Evolutionary conservation across 1,140 invertebrate species (phyloP).

Genomic region (Halotydeus destructor): DNA sequence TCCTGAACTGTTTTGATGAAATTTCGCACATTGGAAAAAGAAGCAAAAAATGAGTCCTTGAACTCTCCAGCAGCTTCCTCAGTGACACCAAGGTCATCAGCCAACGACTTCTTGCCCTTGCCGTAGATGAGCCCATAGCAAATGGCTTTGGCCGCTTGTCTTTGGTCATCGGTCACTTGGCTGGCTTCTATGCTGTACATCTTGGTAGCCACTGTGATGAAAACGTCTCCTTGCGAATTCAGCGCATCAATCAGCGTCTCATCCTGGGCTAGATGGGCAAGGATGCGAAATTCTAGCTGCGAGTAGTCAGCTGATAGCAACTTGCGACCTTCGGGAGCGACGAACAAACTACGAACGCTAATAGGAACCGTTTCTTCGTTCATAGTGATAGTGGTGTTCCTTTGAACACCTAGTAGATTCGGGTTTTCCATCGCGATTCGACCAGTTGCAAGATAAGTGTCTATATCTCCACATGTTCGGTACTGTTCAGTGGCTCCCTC

Average conservation of each 20-base stretch:
- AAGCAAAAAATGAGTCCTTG: constrained; percentile 43
- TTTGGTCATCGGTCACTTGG: constrained; percentile 43
- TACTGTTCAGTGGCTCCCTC: not conserved
- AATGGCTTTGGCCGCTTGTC: constrained; percentile 65
- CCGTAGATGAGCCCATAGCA: constrained; percentile 96
- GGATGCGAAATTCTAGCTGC: constrained; percentile 76
- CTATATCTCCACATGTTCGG: not conserved
- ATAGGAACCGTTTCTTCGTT: constrained; percentile 1
- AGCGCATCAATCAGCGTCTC: constrained; percentile 43
- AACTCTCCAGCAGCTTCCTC: constrained; percentile 57
- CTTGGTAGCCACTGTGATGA: constrained; percentile 57
- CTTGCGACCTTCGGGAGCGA: constrained; percentile 22
- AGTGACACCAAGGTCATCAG: constrained; percentile 51
- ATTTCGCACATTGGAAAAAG: constrained; percentile 27
- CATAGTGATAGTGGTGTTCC: constrained; percentile 40
- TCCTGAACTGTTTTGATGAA: constrained; percentile 45
- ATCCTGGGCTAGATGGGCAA: constrained; percentile 75
- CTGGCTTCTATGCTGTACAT: constrained; percentile 45
- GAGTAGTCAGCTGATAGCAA: constrained; percentile 84
- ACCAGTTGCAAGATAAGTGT: constrained; percentile 43
- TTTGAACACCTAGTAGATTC: constrained; percentile 74
- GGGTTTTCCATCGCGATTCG: constrained; percentile 76
- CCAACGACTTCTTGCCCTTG: constrained; percentile 70
- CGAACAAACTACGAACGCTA: constrained; percentile 2
- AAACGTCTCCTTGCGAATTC: constrained; percentile 50